These are phyloP conservation scores for Malthinus seriepunctatus DNA, from an alignment of 2,888 invertebrate genomes.

Conservation along the genomic window DNA sequence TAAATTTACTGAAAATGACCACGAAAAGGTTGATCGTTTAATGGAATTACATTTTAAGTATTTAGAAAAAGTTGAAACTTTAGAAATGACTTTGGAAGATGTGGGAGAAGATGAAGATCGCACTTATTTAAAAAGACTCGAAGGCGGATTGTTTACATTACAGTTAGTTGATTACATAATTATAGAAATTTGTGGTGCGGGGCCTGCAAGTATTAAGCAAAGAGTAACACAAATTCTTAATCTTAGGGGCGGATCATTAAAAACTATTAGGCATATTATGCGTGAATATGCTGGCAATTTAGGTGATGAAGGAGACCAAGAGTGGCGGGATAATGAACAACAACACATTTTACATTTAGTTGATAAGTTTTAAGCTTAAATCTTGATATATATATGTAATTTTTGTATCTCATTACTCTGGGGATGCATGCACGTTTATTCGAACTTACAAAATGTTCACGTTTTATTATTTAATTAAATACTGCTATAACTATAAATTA, in stretches of 20 bases:
- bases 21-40: conserved; percentile 95
- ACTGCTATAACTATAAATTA: no score
- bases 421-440: neutral
- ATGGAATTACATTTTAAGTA: conserved; percentile 97
- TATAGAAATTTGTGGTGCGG: conserved; percentile 76
- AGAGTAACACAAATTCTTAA: conserved; percentile 87
- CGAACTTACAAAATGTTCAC: neutral
- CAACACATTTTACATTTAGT: conserved; percentile 90
- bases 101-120: conserved; percentile 70
- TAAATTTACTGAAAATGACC: conserved; percentile 97
- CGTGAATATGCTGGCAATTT: conserved; percentile 96
- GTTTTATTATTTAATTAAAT: no score
- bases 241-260: conserved; percentile 86
- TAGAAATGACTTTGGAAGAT: conserved; percentile 77
- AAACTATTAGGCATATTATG: conserved; percentile 92
- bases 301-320: conserved; percentile 84
- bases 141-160: conserved; percentile 94
- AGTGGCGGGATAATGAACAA: conserved; percentile 87
- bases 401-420: neutral
- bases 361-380: conserved; percentile 72
- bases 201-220: conserved; percentile 75
- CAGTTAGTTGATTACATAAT: conserved; percentile 92
- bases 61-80: conserved; percentile 85
- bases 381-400: neutral
- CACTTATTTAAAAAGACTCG: conserved; percentile 85